Percentiles rank a stretch among this genome's conserved stretches.
Conservation (phyloP, 2,113 vertebrate species). For the Chamaea fasciata region DNA sequence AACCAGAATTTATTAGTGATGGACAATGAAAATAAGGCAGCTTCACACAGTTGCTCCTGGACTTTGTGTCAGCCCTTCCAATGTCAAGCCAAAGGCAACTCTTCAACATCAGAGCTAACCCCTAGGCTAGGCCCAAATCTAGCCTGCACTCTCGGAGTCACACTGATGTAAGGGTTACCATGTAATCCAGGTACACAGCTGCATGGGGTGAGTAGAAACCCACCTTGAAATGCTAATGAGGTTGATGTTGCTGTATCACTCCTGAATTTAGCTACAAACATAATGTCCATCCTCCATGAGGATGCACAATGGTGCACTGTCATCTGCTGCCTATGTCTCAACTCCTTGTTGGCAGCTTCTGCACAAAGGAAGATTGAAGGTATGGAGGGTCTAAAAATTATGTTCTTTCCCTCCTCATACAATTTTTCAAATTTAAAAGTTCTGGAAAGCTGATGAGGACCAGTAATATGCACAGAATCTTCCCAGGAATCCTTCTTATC, state of each 20-base stretch:
- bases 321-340: neutral
- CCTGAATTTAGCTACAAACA: neutral
- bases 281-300: neutral
- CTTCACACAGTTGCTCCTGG: neutral
- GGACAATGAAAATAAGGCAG: neutral
- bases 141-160: neutral
- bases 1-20: neutral
- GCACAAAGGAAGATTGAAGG: neutral
- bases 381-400: neutral
- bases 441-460: neutral
- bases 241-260: neutral
- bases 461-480: neutral
- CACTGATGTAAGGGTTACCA: neutral
- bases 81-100: neutral
- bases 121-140: neutral
- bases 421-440: neutral
- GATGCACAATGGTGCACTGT: neutral
- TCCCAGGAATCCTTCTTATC: neutral
- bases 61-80: neutral
- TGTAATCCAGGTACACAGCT: neutral
- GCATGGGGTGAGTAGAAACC: neutral
- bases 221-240: neutral
- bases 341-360: neutral
- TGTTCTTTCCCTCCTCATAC: neutral
- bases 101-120: neutral